phyloP scores from a whole-genome alignment of 1,140 invertebrate genomes.

The Epicauta chinensis region DNA sequence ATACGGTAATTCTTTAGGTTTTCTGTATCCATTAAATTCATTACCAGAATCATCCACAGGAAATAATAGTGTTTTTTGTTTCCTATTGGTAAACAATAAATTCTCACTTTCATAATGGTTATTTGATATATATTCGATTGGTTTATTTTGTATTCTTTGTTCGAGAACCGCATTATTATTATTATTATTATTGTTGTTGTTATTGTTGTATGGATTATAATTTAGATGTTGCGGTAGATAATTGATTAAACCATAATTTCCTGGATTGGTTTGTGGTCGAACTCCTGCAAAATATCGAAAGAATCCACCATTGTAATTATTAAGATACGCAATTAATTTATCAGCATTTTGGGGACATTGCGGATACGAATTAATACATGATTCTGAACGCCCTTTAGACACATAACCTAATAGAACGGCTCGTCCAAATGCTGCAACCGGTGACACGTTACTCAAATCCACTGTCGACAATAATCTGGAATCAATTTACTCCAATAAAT shows the following conservation, averaged over 20 bases:
- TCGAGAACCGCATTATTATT: neutral
- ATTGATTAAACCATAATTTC: neutral
- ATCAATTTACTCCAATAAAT: too few species aligned
- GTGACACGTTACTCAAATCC: conserved; percentile 46
- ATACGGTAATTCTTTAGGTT: conserved; percentile 20
- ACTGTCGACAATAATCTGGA: conserved; percentile 47
- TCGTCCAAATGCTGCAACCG: conserved; percentile 61
- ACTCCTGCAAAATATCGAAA: conserved; percentile 65
- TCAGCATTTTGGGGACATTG: conserved; percentile 66
- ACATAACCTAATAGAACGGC: conserved; percentile 65
- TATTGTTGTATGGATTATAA: neutral
- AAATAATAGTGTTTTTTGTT: conserved; percentile 16
- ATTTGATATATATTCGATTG: conserved; percentile 5
- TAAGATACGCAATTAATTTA: conserved; percentile 67
- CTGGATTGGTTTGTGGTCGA: conserved; percentile 1
- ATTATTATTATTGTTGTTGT: neutral
- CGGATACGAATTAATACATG: conserved; percentile 60
- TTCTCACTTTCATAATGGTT: neutral
- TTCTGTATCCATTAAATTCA: conserved; percentile 14
- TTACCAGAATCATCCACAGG: conserved; percentile 11
- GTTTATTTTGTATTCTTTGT: conserved; percentile 26
- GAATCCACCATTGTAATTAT: conserved; percentile 80
- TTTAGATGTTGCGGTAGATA: conserved; percentile 13
- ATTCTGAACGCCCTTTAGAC: conserved; percentile 51
- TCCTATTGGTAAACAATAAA: conserved; percentile 1